Base-by-base conservation (phyloP, 2,888 invertebrate genomes). In the Pristionchus exspectatus region DNA sequence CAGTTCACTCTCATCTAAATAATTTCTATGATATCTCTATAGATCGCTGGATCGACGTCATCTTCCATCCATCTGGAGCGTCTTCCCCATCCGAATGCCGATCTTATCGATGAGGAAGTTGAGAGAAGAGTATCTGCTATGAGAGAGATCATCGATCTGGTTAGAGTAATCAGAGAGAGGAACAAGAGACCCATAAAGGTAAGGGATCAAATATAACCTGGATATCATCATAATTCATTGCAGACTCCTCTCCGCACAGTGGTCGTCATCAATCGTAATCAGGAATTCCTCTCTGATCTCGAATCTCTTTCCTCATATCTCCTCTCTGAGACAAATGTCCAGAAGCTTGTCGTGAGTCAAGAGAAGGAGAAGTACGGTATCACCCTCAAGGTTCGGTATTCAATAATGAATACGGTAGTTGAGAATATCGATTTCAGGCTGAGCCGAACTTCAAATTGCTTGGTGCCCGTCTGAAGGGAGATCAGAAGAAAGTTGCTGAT, bases 141-240 rank as follows among this genome's bases (percentile, higher is more conserved):
- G 98, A 99, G 99, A 96, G 97, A 97, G 69, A 97, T 99, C 2
- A 97, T 99, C 91, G 99, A 99, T 95, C 96, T 99, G 56, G 98
- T 98, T 0, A 96, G 99, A 92, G 97, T 98, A 16, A 96, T 98
- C 90, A 96, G 99, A 90, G 99, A 99, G 95, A 96, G 98, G 83
- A 97, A 97, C 95, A 98, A 98, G 4, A 96, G 98, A 91, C 98
- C 99, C 0, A 96, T 98, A 4, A 99, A 98, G 95, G 96, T 96
- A 83, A 92, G 86, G 18, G 14, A 44, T 2, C 1, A 56, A 12
- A 27, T 44, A 12, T 24, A 50, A 3, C n/a, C 2, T 69, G 16
- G 2, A 16, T 69, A 44, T 4, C 44, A 38, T 16, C 44, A n/a
- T 18, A 14, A 14, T 56, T 4, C 30, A 66, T 93, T 93, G 30